Evolutionary conservation across 2,113 vertebrate genomes (phyloP).

Genomic region (Tautogolabrus adspersus): DNA sequence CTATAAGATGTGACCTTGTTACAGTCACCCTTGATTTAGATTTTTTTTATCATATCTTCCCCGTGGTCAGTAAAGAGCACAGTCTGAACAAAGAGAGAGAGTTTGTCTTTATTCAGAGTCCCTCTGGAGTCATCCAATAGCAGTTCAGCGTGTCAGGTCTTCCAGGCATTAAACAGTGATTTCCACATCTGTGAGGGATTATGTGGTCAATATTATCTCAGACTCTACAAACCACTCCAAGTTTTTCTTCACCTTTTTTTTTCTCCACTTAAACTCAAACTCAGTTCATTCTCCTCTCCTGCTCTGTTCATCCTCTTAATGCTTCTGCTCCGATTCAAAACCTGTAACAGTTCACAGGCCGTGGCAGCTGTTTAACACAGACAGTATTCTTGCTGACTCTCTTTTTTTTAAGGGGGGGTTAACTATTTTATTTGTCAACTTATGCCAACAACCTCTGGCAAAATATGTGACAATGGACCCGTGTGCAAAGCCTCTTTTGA

Average conservation of each 20-base stretch:
- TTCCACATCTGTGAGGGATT: conserved; percentile 72
- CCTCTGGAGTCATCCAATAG: conserved; percentile 46
- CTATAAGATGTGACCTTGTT: conserved; percentile 27
- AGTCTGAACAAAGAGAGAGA: conserved; percentile 13
- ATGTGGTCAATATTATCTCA: conserved; percentile 72
- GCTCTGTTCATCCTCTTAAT: conserved; percentile 25
- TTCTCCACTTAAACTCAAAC: conserved; percentile 18
- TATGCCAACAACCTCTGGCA: neutral
- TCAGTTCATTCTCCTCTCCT: conserved; percentile 30
- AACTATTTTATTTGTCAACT: conserved; percentile 21
- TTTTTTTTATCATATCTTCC: conserved; percentile 36
- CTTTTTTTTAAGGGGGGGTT: conserved; percentile 10
- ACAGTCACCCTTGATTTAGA: conserved; percentile 46
- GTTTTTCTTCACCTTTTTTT: conserved; percentile 57
- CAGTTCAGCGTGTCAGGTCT: conserved; percentile 55
- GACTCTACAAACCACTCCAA: conserved; percentile 46
- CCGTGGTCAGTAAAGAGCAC: conserved; percentile 20
- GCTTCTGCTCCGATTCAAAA: conserved; percentile 15
- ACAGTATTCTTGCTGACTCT: neutral
- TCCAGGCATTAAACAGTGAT: conserved; percentile 53
- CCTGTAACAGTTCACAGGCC: conserved; percentile 45
- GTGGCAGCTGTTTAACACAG: conserved; percentile 30
- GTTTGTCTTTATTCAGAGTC: conserved; percentile 45
- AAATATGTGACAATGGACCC: neutral
- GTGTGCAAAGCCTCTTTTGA: neutral